A percentile compares a stretch with the other conserved stretches of the same genome.
phyloP scores from a whole-genome alignment of 2,797 vertebrate genomes.

The Neosilurus hyrtlii region DNA sequence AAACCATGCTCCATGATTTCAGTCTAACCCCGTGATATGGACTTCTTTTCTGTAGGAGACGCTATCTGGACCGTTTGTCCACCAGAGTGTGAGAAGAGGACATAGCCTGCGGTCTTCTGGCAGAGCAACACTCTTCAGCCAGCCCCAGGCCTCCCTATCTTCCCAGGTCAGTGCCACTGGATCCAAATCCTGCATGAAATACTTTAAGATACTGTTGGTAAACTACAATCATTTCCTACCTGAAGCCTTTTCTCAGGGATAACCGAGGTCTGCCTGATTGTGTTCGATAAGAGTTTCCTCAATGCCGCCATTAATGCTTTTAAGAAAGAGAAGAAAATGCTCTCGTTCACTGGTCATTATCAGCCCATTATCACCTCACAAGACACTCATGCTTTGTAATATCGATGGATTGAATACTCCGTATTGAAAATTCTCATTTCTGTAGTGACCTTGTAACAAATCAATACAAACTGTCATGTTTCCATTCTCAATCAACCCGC shows the following conservation, averaged over 20 bases:
- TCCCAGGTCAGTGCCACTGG: slow-evolving; percentile 68
- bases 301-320: neutral
- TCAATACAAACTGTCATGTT: neutral
- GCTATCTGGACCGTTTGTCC: slow-evolving; percentile 69
- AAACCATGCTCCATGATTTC: neutral
- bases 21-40: slow-evolving; percentile 41
- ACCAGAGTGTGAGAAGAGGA: slow-evolving; percentile 76
- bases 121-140: slow-evolving; percentile 72
- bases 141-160: slow-evolving; percentile 68
- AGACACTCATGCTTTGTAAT: neutral
- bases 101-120: slow-evolving; percentile 72
- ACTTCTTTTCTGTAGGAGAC: slow-evolving; percentile 64
- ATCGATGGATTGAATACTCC: neutral
- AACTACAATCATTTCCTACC: neutral
- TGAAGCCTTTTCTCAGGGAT: neutral
- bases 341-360: neutral
- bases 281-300: too few species aligned
- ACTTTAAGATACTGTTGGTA: neutral
- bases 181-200: neutral
- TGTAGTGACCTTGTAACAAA: neutral
- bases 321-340: neutral
- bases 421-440: neutral
- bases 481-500: neutral
- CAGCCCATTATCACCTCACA: too few species aligned
- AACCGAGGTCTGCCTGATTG: neutral